These are phyloP conservation scores for Neelides sp. DNA, from an alignment of 1,140 invertebrate species.

Conservation along the genomic window DNA sequence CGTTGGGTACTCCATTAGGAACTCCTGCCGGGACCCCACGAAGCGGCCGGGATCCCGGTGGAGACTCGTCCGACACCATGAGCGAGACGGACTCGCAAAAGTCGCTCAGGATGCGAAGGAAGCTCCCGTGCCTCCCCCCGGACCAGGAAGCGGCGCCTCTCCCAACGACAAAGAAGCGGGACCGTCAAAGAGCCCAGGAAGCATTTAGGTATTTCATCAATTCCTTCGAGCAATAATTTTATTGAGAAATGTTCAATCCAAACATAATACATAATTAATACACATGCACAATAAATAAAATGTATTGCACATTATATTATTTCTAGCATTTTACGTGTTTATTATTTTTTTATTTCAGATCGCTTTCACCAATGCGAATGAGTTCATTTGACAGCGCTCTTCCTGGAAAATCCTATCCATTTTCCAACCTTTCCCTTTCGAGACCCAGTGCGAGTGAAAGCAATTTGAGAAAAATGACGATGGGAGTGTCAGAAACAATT, in stretches of 20 bases:
- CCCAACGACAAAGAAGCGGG: conserved; percentile 37
- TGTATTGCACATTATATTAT: too few relatives aligned
- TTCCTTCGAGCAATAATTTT: too few relatives aligned
- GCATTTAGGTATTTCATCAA: conserved; percentile 34
- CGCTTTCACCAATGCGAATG: conserved; percentile 36
- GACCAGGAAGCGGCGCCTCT: conserved; percentile 44
- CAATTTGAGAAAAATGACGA: conserved; percentile 37
- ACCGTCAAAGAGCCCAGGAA: conserved; percentile 33
- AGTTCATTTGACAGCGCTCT: conserved; percentile 36
- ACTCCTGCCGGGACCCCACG: conserved; percentile 38
- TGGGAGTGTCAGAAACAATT: conserved; percentile 35
- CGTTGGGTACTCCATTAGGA: conserved; percentile 35
- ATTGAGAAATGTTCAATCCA: too few relatives aligned
- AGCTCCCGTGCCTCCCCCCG: conserved; percentile 45
- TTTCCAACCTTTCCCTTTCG: conserved; percentile 35
- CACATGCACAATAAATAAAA: too few relatives aligned
- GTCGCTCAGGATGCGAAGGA: conserved; percentile 43
- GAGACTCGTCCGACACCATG: conserved; percentile 43
- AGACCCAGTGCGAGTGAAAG: conserved; percentile 41
- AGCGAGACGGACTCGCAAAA: conserved; percentile 44
- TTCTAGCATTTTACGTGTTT: too few relatives aligned
- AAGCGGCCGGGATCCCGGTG: conserved; percentile 34
- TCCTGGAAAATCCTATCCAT: conserved; percentile 21
- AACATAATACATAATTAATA: too few relatives aligned
- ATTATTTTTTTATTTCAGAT: conserved; percentile 23